Percentiles rank a stretch among this genome's conserved stretches.
These are phyloP conservation scores for Amphiprion percula DNA, from an alignment of 2,113 vertebrate species.

Conservation along the genomic window DNA sequence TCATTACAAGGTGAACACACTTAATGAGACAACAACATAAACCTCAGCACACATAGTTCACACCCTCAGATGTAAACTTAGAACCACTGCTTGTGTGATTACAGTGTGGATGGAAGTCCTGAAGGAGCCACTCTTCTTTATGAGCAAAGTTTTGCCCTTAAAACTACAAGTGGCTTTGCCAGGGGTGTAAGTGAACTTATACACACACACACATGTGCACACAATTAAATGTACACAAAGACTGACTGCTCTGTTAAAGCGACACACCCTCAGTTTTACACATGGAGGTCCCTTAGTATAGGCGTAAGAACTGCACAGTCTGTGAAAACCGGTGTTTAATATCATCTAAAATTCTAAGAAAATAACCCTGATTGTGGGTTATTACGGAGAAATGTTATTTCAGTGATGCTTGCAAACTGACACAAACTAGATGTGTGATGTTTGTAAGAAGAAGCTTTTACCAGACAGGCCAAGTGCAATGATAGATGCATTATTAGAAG, in stretches of 20 bases:
- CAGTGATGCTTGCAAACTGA: not conserved
- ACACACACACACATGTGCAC: not conserved
- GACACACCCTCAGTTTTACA: not conserved
- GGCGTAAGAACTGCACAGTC: too few species aligned
- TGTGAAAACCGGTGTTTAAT: too few species aligned
- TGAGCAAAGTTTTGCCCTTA: slow-evolving; percentile 73
- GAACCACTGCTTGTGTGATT: slow-evolving; percentile 30
- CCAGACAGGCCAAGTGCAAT: not conserved
- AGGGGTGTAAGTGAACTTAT: slow-evolving; percentile 64
- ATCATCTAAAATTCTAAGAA: too few species aligned
- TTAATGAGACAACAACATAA: not conserved
- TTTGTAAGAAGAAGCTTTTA: not conserved
- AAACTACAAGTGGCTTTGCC: slow-evolving; percentile 69
- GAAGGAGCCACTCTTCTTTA: slow-evolving; percentile 69
- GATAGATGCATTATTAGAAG: not conserved
- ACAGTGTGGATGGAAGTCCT: slow-evolving; percentile 74
- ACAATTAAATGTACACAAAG: not conserved
- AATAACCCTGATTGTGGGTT: too few species aligned
- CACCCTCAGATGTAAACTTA: not conserved
- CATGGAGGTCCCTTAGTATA: not conserved
- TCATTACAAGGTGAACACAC: slow-evolving; percentile 85
- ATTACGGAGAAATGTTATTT: not conserved
- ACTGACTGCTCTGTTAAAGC: not conserved
- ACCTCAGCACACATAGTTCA: not conserved
- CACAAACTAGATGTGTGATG: not conserved